These are phyloP conservation scores for Lutraria lutraria DNA, from an alignment of 2,888 invertebrate species.

Conservation along the genomic window DNA sequence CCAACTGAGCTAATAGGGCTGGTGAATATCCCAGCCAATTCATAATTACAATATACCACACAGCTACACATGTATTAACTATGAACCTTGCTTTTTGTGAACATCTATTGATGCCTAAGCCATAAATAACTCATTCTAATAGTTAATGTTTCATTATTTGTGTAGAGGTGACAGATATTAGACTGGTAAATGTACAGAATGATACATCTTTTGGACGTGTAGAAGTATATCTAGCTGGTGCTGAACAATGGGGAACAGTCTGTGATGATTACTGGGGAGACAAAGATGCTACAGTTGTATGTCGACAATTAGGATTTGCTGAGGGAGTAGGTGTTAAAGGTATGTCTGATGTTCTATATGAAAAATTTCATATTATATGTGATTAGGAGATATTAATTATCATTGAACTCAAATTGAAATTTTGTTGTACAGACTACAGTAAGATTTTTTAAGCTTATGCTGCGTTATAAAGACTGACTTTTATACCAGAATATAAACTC, in stretches of 20 bases:
- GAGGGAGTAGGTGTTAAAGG: constrained; percentile 74
- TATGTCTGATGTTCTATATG: not conserved
- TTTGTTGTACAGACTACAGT: not conserved
- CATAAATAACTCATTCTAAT: not conserved
- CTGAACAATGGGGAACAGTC: constrained; percentile 81
- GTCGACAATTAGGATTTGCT: constrained; percentile 77
- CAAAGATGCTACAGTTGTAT: constrained; percentile 80
- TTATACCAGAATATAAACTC: no score
- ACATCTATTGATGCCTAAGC: no score
- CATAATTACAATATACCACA: no score
- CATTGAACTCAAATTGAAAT: not conserved
- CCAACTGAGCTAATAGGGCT: no score
- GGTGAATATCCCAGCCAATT: no score
- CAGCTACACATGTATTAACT: no score
- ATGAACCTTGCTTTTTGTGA: no score
- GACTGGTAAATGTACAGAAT: constrained; percentile 89
- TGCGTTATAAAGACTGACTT: no score
- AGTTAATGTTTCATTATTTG: not conserved
- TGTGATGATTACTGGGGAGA: constrained; percentile 83
- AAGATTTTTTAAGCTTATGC: not conserved
- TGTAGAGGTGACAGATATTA: constrained; percentile 88
- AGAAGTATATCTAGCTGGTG: constrained; percentile 88
- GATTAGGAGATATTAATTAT: no score
- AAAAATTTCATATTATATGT: no score
- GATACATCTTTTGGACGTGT: constrained; percentile 90